phyloP scores from a whole-genome alignment of 1,140 invertebrate species.

The Philotrypesis tridentata region DNA sequence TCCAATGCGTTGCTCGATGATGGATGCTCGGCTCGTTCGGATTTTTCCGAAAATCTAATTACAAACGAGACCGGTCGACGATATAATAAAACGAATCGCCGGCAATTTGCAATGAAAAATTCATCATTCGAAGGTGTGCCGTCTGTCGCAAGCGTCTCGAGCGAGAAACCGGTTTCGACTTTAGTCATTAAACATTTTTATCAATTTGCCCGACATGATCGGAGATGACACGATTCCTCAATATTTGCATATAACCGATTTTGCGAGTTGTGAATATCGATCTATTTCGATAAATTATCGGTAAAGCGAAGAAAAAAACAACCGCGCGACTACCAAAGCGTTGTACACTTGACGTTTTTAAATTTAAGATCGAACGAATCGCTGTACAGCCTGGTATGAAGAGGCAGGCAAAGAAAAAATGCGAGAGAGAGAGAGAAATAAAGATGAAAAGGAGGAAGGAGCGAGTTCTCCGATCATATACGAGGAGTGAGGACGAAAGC shows the following conservation, averaged over 20 bases:
- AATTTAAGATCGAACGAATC: not conserved
- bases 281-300: not conserved
- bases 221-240: not conserved
- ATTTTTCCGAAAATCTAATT: not conserved
- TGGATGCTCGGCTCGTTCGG: not conserved
- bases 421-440: not conserved
- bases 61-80: not conserved
- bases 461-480: not conserved
- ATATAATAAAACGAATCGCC: not conserved
- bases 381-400: too few species aligned
- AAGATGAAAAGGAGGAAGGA: not conserved
- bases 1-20: not conserved
- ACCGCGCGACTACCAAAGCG: too few species aligned
- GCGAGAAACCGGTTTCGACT: not conserved
- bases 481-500: not conserved
- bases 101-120: not conserved
- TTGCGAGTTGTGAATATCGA: not conserved
- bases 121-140: not conserved
- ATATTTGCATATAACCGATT: not conserved
- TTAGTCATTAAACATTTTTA: not conserved
- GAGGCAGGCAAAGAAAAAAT: not conserved
- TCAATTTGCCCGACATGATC: not conserved
- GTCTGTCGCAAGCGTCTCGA: not conserved
- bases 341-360: too few species aligned
- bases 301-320: not conserved